Evolutionary conservation across 2,888 invertebrate genomes (phyloP), one percentile per base, ranked within the genome.

Genomic region (Phasia obesa): DNA sequence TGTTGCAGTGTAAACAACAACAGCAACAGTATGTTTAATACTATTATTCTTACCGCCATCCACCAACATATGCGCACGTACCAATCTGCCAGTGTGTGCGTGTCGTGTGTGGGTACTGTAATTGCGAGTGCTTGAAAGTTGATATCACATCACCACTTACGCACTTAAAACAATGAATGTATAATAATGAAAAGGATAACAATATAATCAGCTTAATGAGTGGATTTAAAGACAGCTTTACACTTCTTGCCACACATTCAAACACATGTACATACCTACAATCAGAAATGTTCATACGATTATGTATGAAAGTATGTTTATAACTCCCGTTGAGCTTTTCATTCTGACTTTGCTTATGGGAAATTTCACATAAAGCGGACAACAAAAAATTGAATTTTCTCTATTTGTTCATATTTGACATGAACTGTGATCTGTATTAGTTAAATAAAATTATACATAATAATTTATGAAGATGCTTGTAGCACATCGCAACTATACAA

Each of bases 201-300:
- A 88, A 89, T 89, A 89, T 88, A 88, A 88, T 88, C 88, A 88
- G 89, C 89, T 88, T 89, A 88, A 88, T 88, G 88, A 88, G 89
- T 89, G 87, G 87, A 87, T 87, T 87, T 87, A 86, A 85, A 85
- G 85, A 84, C 80, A 81, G 80, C 85, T 84, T 85, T 78, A 78
- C 78, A 71, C 78, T 71, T 73, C 38, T n/a, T 67, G 73, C 64
- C 73, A 53, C 47, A 51, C 65, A 59, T 35, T 47, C 49, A 51
- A 23, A 19, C 13, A 38, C 4, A 35, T 15, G n/a, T 17, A 42
- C 19, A 6, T 31, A 31, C 25, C 6, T 3, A 11, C 19, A n/a
- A 27, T 5, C 27, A 27, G 4, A 27, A 27, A 27, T 27, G n/a
- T n/a, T n/a, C n/a, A 27, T 27, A 27, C 27, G 3, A 3, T 6